phyloP scores from a whole-genome alignment of 2,888 invertebrate genomes.

The Pseudococcus longispinus region DNA sequence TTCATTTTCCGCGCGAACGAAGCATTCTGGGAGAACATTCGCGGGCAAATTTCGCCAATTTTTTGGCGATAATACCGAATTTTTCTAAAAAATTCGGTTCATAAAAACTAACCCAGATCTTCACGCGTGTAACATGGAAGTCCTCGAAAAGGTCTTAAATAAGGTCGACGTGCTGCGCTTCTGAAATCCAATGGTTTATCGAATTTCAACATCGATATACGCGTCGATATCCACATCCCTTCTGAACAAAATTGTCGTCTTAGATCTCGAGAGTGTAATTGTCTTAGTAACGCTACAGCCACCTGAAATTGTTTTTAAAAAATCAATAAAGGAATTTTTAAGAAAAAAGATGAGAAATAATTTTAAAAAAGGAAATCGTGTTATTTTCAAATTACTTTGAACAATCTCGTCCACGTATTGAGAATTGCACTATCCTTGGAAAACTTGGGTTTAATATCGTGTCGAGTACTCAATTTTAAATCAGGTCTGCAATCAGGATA shows the following conservation, averaged over 20 bases:
- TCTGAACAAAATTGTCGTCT: slow-evolving; percentile 79
- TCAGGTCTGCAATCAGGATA: slow-evolving; percentile 77
- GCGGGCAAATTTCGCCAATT: too few species aligned
- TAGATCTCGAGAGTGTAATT: slow-evolving; percentile 85
- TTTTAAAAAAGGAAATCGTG: too few species aligned
- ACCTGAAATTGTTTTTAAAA: slow-evolving; percentile 65
- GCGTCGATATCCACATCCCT: slow-evolving; percentile 70
- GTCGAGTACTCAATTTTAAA: slow-evolving; percentile 59
- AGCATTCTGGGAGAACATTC: too few species aligned
- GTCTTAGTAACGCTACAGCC: slow-evolving; percentile 77
- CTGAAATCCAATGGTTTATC: slow-evolving; percentile 62
- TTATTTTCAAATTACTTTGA: slow-evolving; percentile 68
- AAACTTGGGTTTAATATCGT: slow-evolving; percentile 60
- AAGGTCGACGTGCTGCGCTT: slow-evolving; percentile 60
- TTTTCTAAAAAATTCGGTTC: too few species aligned
- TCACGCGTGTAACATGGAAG: slow-evolving; percentile 68
- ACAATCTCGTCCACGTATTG: slow-evolving; percentile 76
- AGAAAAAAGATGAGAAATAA: too few species aligned
- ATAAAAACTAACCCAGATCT: slow-evolving; percentile 67
- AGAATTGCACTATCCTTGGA: slow-evolving; percentile 62
- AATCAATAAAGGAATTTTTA: too few species aligned
- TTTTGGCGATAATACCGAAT: neutral
- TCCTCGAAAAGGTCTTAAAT: slow-evolving; percentile 66
- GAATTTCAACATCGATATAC: slow-evolving; percentile 62
- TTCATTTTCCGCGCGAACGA: too few species aligned